These are phyloP conservation scores for Sitta carolinensis DNA, from an alignment of 2,797 vertebrate genomes.

Conservation along the genomic window DNA sequence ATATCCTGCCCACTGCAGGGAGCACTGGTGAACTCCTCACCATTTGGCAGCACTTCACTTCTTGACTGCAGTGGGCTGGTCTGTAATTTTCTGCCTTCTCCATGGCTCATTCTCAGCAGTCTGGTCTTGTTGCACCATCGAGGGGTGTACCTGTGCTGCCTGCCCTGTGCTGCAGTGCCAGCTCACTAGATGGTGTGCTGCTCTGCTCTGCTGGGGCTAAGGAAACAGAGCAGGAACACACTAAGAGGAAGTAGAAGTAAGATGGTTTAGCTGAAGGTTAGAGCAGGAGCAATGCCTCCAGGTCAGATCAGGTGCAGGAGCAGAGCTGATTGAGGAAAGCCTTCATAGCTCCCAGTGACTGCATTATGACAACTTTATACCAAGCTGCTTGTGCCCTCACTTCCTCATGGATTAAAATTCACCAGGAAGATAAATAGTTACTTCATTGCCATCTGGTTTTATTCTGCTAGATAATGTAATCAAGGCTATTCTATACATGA, in stretches of 20 bases:
- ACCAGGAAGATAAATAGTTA: constrained; percentile 27
- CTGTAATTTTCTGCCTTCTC: neutral
- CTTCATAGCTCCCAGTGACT: neutral
- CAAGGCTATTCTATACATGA: constrained; percentile 1
- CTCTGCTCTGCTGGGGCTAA: neutral
- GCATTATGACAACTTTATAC: neutral
- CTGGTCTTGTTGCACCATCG: rapidly evolving
- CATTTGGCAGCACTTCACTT: neutral
- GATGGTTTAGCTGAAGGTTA: neutral
- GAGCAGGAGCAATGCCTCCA: neutral
- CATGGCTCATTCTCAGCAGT: rapidly evolving
- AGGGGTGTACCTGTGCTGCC: neutral
- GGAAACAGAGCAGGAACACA: neutral
- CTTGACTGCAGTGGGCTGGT: neutral
- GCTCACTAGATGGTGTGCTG: constrained; percentile 11
- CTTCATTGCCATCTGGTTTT: constrained; percentile 47
- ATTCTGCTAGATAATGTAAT: constrained; percentile 45
- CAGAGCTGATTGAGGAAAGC: neutral
- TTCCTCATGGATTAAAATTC: neutral
- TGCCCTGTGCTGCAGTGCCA: neutral
- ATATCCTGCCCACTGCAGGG: neutral
- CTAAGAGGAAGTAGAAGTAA: neutral
- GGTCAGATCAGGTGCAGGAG: constrained; percentile 11
- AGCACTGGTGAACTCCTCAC: neutral
- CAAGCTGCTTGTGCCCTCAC: neutral